Percentiles rank a stretch among this genome's conserved stretches.
phyloP scores from a whole-genome alignment of 2,113 vertebrate genomes.

The Salvelinus alpinus region DNA sequence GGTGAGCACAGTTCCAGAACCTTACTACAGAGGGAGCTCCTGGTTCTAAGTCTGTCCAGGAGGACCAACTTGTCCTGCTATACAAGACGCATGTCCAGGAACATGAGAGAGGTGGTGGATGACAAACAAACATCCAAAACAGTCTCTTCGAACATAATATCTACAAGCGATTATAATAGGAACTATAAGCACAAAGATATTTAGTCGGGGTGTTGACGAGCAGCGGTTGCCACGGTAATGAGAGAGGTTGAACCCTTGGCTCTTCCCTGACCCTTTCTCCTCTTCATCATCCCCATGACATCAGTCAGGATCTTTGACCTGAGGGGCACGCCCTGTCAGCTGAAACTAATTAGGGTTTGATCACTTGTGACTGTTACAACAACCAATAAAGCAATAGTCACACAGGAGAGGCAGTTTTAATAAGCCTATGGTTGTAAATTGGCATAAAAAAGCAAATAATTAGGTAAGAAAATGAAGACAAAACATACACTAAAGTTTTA shows the following conservation, averaged over 20 bases:
- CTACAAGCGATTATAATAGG: slow-evolving; percentile 11
- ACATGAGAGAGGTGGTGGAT: background rate
- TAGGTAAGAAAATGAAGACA: too few species aligned
- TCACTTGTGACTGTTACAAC: slow-evolving; percentile 63
- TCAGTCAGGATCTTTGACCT: slow-evolving; percentile 76
- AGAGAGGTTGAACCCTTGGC: slow-evolving; percentile 66
- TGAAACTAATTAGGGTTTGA: slow-evolving; percentile 79
- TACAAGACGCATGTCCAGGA: slow-evolving; percentile 9
- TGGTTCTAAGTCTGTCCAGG: slow-evolving; percentile 38
- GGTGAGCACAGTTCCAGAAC: slow-evolving; percentile 1
- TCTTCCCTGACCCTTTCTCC: slow-evolving; percentile 47
- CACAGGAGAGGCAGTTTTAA: slow-evolving; percentile 49
- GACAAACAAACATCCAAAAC: slow-evolving; percentile 28
- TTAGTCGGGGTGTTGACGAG: slow-evolving; percentile 45
- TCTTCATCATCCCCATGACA: slow-evolving; percentile 69
- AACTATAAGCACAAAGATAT: slow-evolving; percentile 40
- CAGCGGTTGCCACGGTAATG: slow-evolving; percentile 67
- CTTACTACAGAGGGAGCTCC: slow-evolving; percentile 72
- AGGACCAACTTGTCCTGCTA: slow-evolving; percentile 9
- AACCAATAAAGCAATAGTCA: background rate
- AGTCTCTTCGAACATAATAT: slow-evolving; percentile 13
- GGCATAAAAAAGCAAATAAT: background rate
- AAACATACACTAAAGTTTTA: too few species aligned
- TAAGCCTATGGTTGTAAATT: slow-evolving; percentile 33
- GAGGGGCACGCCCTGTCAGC: slow-evolving; percentile 67